These are phyloP conservation scores for Bemisia tabaci DNA, from an alignment of 1,140 invertebrate species.

Conservation along the genomic window DNA sequence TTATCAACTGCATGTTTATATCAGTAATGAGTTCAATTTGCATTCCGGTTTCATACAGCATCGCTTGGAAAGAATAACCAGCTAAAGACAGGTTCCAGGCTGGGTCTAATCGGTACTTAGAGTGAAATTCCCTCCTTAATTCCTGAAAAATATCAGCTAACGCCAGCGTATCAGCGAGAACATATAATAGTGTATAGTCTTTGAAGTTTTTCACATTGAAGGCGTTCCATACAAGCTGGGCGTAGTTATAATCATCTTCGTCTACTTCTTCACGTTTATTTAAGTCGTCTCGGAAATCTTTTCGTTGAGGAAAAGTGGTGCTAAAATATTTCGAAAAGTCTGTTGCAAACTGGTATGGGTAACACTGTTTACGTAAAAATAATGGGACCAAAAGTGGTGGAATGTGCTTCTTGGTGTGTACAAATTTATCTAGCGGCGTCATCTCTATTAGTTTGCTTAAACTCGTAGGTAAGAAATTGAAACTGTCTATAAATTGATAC, in stretches of 20 bases:
- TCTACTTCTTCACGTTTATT: slow-evolving; percentile 23
- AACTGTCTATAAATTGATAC: slow-evolving; percentile 19
- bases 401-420: neutral
- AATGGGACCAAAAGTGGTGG: slow-evolving; percentile 6
- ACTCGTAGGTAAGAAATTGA: slow-evolving; percentile 17
- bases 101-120: neutral
- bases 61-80: slow-evolving; percentile 31
- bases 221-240: slow-evolving; percentile 28
- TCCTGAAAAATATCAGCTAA: slow-evolving; percentile 30
- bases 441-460: slow-evolving; percentile 14
- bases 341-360: slow-evolving; percentile 23
- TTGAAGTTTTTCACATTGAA: slow-evolving; percentile 29
- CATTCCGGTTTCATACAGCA: slow-evolving; percentile 29
- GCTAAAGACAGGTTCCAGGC: slow-evolving; percentile 28
- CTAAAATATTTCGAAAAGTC: slow-evolving; percentile 24
- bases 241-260: slow-evolving; percentile 29
- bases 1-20: slow-evolving; percentile 31
- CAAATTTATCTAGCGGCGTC: neutral
- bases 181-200: slow-evolving; percentile 32
- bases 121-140: slow-evolving; percentile 31
- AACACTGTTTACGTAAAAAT: slow-evolving; percentile 21
- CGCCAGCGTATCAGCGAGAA: slow-evolving; percentile 32
- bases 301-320: slow-evolving; percentile 23
- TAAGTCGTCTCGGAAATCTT: slow-evolving; percentile 29
- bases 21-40: slow-evolving; percentile 35